Conservation (phyloP, 37 sponge, comb jelly and placozoan genomes). For the Cliona cf. orientalis region DNA sequence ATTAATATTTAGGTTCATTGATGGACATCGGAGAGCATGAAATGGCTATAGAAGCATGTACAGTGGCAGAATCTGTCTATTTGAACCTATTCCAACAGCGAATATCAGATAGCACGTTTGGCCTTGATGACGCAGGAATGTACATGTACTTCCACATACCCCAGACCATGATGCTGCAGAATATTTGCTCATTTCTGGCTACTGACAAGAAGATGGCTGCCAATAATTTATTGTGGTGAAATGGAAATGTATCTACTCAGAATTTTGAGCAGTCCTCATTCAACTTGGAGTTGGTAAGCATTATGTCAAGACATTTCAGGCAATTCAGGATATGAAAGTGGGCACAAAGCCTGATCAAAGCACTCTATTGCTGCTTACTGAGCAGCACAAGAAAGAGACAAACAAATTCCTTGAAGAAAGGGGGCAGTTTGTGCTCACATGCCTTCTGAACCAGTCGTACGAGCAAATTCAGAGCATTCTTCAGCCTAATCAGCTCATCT, state of each 20-base stretch:
- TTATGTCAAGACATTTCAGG: slow-evolving; percentile 34
- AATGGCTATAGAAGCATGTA: slow-evolving; percentile 17
- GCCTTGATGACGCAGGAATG: slow-evolving; percentile 24
- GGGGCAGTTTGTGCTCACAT: slow-evolving; percentile 4
- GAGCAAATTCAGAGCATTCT: slow-evolving; percentile 8
- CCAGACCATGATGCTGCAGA: slow-evolving; percentile 8
- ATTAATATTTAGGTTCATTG: neutral
- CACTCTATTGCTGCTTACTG: neutral
- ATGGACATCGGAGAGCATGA: slow-evolving; percentile 4
- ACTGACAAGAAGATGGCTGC: slow-evolving; percentile 2
- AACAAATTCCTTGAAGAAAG: neutral
- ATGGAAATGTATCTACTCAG: slow-evolving; percentile 43
- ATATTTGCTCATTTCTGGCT: neutral
- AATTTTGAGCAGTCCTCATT: slow-evolving; percentile 29
- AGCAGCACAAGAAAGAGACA: slow-evolving; percentile 20
- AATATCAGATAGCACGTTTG: neutral
- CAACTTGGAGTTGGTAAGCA: slow-evolving; percentile 11
- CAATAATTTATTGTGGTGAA: slow-evolving; percentile 14
- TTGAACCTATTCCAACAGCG: slow-evolving; percentile 2
- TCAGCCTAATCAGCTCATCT: slow-evolving; percentile 13
- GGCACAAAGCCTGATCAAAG: neutral
- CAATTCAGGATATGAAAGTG: neutral
- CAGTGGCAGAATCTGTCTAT: slow-evolving; percentile 2
- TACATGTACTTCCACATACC: slow-evolving; percentile 13
- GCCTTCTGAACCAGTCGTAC: neutral